Percentiles rank a stretch among this genome's conserved stretches.
Conservation (phyloP, 1,140 invertebrate genomes). For the Platorchestia sp. region DNA sequence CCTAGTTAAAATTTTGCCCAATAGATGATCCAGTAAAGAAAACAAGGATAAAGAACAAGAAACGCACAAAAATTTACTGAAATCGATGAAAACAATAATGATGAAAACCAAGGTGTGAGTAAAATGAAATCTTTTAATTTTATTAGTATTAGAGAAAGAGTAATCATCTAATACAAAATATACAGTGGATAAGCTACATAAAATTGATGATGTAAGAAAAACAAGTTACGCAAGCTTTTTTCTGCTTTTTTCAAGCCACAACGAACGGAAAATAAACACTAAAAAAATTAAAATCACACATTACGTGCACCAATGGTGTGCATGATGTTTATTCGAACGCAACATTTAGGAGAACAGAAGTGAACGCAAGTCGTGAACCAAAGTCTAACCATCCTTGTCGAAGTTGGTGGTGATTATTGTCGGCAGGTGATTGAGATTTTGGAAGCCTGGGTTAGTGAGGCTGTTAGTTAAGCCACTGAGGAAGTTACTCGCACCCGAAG, state of each 20-base stretch:
- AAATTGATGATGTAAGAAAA: neutral
- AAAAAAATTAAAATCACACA: neutral
- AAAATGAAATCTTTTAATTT: neutral
- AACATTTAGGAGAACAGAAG: slow-evolving; percentile 45
- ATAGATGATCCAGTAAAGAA: neutral
- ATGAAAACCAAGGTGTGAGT: neutral
- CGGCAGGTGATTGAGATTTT: slow-evolving; percentile 68
- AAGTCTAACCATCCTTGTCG: slow-evolving; percentile 69
- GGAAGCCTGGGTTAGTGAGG: slow-evolving; percentile 66
- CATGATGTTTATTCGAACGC: neutral
- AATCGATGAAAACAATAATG: neutral
- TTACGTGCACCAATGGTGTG: neutral
- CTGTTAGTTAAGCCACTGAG: slow-evolving; percentile 61
- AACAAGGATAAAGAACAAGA: neutral
- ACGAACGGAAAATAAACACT: neutral
- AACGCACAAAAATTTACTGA: neutral
- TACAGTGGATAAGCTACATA: no score
- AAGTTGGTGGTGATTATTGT: slow-evolving; percentile 70
- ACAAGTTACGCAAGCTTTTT: neutral
- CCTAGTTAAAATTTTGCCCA: neutral
- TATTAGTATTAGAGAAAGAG: neutral
- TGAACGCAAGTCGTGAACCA: neutral
- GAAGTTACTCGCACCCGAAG: slow-evolving; percentile 46
- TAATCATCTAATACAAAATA: neutral
- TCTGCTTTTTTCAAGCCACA: neutral